These are phyloP conservation scores for Ethmia dodecea DNA, from an alignment of 2,888 invertebrate genomes.

Conservation along the genomic window DNA sequence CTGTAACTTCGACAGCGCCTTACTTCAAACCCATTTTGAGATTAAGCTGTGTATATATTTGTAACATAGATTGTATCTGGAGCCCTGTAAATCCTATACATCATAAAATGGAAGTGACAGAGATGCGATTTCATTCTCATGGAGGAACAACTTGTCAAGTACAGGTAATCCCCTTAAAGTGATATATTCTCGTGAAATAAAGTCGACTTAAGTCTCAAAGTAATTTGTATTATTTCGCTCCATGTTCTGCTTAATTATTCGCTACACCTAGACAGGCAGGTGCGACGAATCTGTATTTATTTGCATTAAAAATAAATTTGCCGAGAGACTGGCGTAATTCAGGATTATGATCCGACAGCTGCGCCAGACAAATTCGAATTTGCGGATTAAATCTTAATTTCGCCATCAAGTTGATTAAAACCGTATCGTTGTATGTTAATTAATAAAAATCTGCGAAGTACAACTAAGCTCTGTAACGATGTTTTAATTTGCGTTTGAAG, in stretches of 20 bases:
- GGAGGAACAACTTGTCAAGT: slow-evolving; percentile 28
- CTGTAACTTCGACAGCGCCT: too few species aligned
- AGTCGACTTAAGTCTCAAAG: slow-evolving; percentile 60
- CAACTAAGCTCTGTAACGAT: too few species aligned
- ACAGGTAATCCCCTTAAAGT: slow-evolving; percentile 48
- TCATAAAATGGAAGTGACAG: too few species aligned
- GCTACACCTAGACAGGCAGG: slow-evolving; percentile 64
- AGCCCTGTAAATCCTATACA: too few species aligned
- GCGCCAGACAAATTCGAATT: slow-evolving; percentile 60
- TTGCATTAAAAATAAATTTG: slow-evolving; percentile 73
- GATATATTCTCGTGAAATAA: slow-evolving; percentile 53
- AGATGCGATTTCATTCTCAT: too few species aligned
- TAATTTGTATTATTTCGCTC: slow-evolving; percentile 69
- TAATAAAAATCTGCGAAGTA: too few species aligned
- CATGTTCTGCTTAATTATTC: slow-evolving; percentile 68
- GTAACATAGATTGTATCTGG: too few species aligned
- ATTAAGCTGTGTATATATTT: too few species aligned
- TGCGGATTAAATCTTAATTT: slow-evolving; percentile 61
- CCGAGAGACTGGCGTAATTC: slow-evolving; percentile 59
- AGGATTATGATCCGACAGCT: slow-evolving; percentile 67
- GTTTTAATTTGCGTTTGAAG: too few species aligned
- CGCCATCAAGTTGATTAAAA: slow-evolving; percentile 52
- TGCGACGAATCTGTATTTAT: slow-evolving; percentile 72
- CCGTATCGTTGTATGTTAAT: slow-evolving; percentile 27
- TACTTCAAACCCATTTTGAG: too few species aligned